phyloP scores from a whole-genome alignment of 2,113 vertebrate genomes.

The Mormyrus lacerda region DNA sequence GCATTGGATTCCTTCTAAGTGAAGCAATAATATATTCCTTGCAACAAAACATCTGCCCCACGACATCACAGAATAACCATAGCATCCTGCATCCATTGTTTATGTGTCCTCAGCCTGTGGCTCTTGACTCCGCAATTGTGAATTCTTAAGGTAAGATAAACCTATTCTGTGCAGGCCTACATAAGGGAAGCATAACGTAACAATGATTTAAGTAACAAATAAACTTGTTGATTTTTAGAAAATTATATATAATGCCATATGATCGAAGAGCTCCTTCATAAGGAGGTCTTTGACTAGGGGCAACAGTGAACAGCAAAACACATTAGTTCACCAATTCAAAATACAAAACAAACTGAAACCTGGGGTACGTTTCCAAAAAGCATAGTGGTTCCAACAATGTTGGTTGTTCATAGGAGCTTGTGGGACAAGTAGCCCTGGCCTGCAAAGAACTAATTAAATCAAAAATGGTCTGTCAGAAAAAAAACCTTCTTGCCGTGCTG shows the following conservation, averaged over 20 bases:
- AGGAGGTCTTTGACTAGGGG: background rate
- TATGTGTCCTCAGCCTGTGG: background rate
- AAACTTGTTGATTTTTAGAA: background rate
- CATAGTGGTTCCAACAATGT: too few relatives aligned
- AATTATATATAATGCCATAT: background rate
- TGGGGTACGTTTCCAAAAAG: too few relatives aligned
- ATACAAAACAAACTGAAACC: background rate
- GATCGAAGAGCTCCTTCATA: background rate
- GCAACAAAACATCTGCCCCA: background rate
- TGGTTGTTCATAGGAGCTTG: too few relatives aligned
- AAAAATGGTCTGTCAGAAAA: background rate
- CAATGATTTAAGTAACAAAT: background rate
- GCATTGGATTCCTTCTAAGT: background rate
- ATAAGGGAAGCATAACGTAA: background rate
- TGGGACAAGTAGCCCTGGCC: background rate
- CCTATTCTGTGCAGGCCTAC: background rate
- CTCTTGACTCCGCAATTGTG: background rate
- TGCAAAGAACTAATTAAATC: background rate
- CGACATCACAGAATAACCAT: background rate
- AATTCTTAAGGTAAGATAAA: background rate
- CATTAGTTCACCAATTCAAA: background rate
- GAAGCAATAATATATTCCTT: background rate
- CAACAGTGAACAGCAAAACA: background rate
- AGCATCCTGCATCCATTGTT: background rate
- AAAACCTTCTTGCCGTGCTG: background rate